Evolutionary conservation across 2,113 vertebrate genomes (phyloP).

Genomic region (Odocoileus hemionus): DNA sequence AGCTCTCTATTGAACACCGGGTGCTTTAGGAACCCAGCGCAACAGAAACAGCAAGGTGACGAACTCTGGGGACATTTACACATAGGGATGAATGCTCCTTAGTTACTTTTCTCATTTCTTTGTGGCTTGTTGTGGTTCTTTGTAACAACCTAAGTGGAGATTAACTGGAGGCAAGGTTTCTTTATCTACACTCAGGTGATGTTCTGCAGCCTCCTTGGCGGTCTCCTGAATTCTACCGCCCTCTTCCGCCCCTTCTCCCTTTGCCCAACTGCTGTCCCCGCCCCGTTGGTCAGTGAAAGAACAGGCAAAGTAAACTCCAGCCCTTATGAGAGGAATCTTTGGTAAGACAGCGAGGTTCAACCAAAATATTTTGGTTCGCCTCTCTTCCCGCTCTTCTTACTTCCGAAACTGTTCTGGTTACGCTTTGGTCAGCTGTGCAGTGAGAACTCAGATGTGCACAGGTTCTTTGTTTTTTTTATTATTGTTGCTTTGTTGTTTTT

Average conservation of each 20-base stretch:
- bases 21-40: neutral
- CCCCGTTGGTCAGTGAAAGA: neutral
- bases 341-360: neutral
- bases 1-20: neutral
- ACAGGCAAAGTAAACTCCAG: neutral
- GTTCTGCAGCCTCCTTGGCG: neutral
- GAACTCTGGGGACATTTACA: neutral
- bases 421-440: neutral
- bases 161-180: neutral
- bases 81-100: neutral
- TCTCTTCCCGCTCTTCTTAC: neutral
- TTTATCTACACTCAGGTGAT: constrained; percentile 5
- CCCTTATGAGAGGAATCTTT: neutral
- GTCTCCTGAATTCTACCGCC: neutral
- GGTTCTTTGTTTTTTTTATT: constrained; percentile 38
- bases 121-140: neutral
- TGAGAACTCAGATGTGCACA: constrained; percentile 28
- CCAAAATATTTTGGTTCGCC: neutral
- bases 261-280: neutral
- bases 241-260: neutral
- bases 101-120: neutral
- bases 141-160: neutral
- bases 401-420: constrained; percentile 14
- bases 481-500: neutral
- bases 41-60: constrained; percentile 2